phyloP scores from a whole-genome alignment of 64 coral and sea anemone genomes.

The Catalaphyllia jardinei region DNA sequence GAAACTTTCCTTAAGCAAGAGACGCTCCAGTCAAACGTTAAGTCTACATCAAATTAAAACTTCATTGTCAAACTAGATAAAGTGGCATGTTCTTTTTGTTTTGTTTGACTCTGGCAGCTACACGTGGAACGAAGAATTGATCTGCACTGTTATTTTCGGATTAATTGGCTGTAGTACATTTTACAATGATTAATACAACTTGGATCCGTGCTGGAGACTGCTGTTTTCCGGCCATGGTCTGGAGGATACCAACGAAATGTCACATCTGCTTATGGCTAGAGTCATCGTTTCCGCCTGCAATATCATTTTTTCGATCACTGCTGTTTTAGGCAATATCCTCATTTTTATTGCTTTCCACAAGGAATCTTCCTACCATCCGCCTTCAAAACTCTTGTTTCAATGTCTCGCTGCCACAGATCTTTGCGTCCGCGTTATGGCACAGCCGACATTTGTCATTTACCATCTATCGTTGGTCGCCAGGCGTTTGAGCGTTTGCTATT shows the following conservation, averaged over 20 bases:
- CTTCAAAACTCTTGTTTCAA: slow-evolving; percentile 41
- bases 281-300: neutral
- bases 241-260: neutral
- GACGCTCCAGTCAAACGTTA: neutral
- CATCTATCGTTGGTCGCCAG: neutral
- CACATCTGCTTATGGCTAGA: neutral
- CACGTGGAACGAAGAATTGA: too few species aligned
- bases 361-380: slow-evolving; percentile 31
- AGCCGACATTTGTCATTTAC: slow-evolving; percentile 34
- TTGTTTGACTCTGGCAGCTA: neutral
- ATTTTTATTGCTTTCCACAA: slow-evolving; percentile 53
- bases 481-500: neutral
- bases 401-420: slow-evolving; percentile 55
- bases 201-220: neutral
- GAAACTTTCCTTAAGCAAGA: neutral
- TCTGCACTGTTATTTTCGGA: neutral
- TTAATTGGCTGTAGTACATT: neutral
- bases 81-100: neutral
- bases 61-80: neutral
- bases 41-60: neutral
- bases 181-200: neutral
- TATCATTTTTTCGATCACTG: slow-evolving; percentile 9
- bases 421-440: slow-evolving; percentile 37
- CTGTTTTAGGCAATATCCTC: slow-evolving; percentile 37
- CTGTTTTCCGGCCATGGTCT: neutral